Evolutionary conservation across 2,113 vertebrate species (phyloP), one percentile per base, ranked within the genome.

Genomic region (Tringa solitaria): DNA sequence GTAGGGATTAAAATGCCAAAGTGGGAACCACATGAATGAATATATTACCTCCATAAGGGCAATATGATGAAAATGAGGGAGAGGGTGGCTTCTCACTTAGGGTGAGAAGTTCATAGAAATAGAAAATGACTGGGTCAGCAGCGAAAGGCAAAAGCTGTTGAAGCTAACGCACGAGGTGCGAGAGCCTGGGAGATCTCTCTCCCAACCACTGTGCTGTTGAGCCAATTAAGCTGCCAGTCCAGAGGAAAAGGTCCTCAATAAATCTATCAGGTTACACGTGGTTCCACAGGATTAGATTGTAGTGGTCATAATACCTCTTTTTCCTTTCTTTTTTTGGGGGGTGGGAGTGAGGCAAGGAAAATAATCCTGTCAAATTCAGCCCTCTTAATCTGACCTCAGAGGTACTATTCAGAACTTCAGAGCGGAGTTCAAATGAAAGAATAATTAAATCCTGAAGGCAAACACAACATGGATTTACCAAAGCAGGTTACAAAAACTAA

Each of bases 371-470:
- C 87, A 79, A 41, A 82, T 93, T 84, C 94, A 87, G 39, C 60
- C 46, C 37, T 81, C 84, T 89, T 72, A 54, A 48, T 82, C 91
- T 89, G 83, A 79, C 87, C 65, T 89, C 61, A 53, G 74, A 96
- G 61, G 70, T 91, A 41, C 48, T 56, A 22, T 73, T 91, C 65
- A 91, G 77, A 91, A 93, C 93, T 96, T 96, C 79, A 94, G 87
- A 96, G 89, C 30, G 68, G 50, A 89, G 69, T 87, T 94, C 32
- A 92, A 94, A 93, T 95, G 53, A 91, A 91, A 94, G 74, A 93
- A 89, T 94, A 94, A 89, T 95, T 91, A 91, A 87, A 95, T 94
- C 78, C 94, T 69, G 70, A 93, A 95, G 89, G 81, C 59, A 96
- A 96, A 93, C 81, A 84, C 74, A 91, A 76, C 32, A 45, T 30